A percentile compares a stretch with the other conserved stretches of the same genome.
phyloP scores from a whole-genome alignment of 2,113 vertebrate genomes.

The Apus apus region DNA sequence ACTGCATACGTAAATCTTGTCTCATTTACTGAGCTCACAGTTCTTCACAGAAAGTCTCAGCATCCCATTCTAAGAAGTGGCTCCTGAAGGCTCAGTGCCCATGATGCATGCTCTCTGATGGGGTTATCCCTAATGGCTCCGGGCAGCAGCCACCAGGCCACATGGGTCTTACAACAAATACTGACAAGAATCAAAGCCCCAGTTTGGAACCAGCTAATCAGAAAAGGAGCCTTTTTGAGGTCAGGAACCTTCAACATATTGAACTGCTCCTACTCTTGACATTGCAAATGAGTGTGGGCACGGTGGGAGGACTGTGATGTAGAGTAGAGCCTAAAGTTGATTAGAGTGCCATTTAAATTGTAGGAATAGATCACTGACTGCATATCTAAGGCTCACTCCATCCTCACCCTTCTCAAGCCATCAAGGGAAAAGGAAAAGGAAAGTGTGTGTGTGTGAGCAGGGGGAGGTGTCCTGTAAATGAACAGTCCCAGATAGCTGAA shows the following conservation, averaged over 20 bases:
- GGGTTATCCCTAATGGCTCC: fast-evolving
- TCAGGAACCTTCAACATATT: not conserved
- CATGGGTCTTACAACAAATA: not conserved
- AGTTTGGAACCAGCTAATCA: not conserved
- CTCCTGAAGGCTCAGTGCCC: not conserved
- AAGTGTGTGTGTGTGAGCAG: not conserved
- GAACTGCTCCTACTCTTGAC: not conserved
- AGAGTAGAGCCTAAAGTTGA: not conserved
- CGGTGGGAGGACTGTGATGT: not conserved
- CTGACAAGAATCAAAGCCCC: not conserved
- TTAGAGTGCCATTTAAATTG: not conserved
- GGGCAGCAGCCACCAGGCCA: not conserved
- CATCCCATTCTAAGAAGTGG: not conserved
- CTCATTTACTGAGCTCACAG: not conserved
- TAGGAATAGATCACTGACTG: not conserved
- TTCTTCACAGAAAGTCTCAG: not conserved
- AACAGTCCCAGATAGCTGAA: not conserved
- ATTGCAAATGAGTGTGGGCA: fast-evolving
- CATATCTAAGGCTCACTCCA: not conserved
- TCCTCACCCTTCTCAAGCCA: not conserved
- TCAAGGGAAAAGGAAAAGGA: not conserved
- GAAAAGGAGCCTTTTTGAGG: not conserved
- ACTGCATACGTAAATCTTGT: not conserved
- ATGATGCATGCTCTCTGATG: fast-evolving
- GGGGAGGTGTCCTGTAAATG: not conserved